Conservation (phyloP, 2,113 vertebrate species). For the Carlito syrichta region DNA sequence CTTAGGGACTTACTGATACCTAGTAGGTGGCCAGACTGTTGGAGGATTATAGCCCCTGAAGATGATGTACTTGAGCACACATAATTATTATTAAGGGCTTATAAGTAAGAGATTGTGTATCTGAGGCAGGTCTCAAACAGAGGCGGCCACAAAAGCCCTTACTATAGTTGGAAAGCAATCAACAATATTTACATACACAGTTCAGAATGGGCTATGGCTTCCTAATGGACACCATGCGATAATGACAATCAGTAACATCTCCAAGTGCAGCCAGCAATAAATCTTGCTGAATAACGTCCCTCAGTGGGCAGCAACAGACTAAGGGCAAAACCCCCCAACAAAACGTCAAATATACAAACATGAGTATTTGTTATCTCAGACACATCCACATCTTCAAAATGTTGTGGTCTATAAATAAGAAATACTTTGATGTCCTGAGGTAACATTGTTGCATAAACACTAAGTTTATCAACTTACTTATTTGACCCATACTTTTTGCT, state of each 20-base stretch:
- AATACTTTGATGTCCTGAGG: background rate
- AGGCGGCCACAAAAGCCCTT: background rate
- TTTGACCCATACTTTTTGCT: background rate
- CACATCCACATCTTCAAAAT: background rate
- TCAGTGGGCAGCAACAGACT: background rate
- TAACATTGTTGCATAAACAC: background rate
- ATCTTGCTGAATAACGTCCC: background rate
- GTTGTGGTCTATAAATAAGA: background rate
- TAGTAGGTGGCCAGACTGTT: background rate
- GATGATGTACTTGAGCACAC: background rate
- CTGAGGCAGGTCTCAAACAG: background rate
- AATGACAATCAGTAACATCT: background rate
- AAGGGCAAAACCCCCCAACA: background rate
- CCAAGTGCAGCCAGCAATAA: background rate
- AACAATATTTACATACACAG: background rate
- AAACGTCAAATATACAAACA: conserved; percentile 12
- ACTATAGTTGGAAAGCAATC: conserved; percentile 20
- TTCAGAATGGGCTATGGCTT: background rate
- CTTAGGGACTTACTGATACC: background rate
- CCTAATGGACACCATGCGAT: background rate
- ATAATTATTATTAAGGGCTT: conserved; percentile 6
- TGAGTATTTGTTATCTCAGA: background rate
- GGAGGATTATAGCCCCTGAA: background rate
- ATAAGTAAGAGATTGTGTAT: background rate
- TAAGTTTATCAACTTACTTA: background rate